Evolutionary conservation across 1,140 invertebrate genomes (phyloP), one percentile per base, ranked within the genome.

Genomic region (Holcopasites calliopsidis): DNA sequence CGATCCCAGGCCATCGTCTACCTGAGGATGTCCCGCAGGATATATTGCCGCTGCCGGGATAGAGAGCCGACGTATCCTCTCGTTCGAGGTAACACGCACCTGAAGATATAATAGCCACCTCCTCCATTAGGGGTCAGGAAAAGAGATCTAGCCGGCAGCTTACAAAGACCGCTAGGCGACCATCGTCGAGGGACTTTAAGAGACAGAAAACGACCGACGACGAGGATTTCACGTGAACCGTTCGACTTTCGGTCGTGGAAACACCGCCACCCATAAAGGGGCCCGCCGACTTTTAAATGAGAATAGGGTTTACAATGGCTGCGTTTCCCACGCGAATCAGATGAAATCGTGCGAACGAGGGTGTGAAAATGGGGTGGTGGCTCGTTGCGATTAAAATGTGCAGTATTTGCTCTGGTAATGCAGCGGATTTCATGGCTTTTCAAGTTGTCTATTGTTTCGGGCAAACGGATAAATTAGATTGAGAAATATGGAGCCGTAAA

Each of bases 401-500:
- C n/a, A n/a, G n/a, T n/a, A n/a, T n/a, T n/a, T n/a, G n/a, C n/a
- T n/a, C n/a, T n/a, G n/a, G n/a, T n/a, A n/a, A n/a, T n/a, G n/a
- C n/a, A n/a, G n/a, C n/a, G n/a, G n/a, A n/a, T n/a, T n/a, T n/a
- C n/a, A n/a, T n/a, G n/a, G n/a, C n/a, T n/a, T n/a, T n/a, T n/a
- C n/a, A n/a, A n/a, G n/a, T n/a, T n/a, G n/a, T n/a, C n/a, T n/a
- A n/a, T n/a, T 57, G 57, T 68, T 78, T 62, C 42, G 49, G 40
- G 49, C 76, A 28, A 47, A 62, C 65, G 10, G 31, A 82, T 76
- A 84, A 83, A 86, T 85, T 79, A 65, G 60, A 73, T 61, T 49
- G 62, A 54, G 70, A 85, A 82, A 82, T 79, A n/a, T n/a, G n/a
- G 79, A 84, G 60, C 77, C 64, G 74, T 85, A 86, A 86, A 84